Base-by-base conservation (phyloP, 2,113 vertebrate species). In the Microtus richardsoni region DNA sequence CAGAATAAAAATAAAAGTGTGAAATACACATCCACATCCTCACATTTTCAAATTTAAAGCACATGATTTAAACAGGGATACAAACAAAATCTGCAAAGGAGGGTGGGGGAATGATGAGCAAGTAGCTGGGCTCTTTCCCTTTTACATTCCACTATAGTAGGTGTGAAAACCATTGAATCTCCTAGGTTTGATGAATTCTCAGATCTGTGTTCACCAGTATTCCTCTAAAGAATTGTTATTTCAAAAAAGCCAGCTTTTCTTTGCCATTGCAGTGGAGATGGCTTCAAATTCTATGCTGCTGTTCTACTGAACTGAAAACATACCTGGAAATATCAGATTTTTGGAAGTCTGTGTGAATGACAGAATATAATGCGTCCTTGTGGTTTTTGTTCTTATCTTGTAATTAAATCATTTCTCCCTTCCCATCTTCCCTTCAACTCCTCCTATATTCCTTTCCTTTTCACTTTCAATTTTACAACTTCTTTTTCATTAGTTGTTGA, bases 1-100 rank as follows among this genome's bases (percentile, higher is more conserved):
- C 83, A 97, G 91, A 94, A 96, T 93, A 96, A 97, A 97, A 97
- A 97, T 97, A 96, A 92, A 96, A 89, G 89, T 95, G 95, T 95
- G 95, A 97, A 97, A 91, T 93, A 83, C 74, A 96, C 44, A 96
- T 91, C 89, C 83, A 33, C 91, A 95, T 88, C 6, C 33, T 85
- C 92, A 78, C 71, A 79, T 94, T 94, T 96, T 96, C 62, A 86
- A 41, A n/a, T 94, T 95, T 96, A 91, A 97, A 91, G 62, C 49
- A 66, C 47, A 79, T 73, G 30, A 70, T 79, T 96, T 95, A 95
- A 96, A 91, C 33, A 94, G 44, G 26, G 17, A 88, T 75, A 78
- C 17, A 92, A 49, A 49, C 68, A 95, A 77, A 88, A 83, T 36
- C 77, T 78, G 60, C 21, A 74, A 90, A 80, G 4, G 17, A 7